These are phyloP conservation scores for Pararge aegeria DNA, from an alignment of 1,140 invertebrate genomes.

Conservation along the genomic window DNA sequence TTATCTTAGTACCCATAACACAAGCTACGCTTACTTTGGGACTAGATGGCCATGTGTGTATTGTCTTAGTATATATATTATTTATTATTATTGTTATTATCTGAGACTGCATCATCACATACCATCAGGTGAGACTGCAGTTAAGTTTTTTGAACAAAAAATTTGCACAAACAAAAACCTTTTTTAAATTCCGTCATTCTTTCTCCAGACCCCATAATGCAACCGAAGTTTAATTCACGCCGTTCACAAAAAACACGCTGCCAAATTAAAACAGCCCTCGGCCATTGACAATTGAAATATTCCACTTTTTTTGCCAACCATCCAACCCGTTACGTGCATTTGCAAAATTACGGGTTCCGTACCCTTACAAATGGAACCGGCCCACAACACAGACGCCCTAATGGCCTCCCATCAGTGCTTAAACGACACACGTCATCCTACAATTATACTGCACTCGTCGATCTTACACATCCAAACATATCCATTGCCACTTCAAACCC, in stretches of 20 bases:
- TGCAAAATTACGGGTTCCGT: slow-evolving; percentile 65
- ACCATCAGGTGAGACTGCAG: too few species aligned
- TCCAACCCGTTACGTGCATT: slow-evolving; percentile 60
- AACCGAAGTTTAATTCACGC: slow-evolving; percentile 7
- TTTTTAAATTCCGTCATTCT: not conserved
- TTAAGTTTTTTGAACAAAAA: too few species aligned
- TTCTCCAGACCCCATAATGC: not conserved
- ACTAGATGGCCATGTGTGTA: too few species aligned
- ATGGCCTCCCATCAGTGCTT: slow-evolving; percentile 71
- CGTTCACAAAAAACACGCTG: slow-evolving; percentile 9
- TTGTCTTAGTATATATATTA: too few species aligned
- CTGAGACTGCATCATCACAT: too few species aligned
- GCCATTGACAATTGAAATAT: slow-evolving; percentile 55
- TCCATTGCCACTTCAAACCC: slow-evolving; percentile 37
- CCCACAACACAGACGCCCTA: slow-evolving; percentile 69
- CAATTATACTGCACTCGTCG: slow-evolving; percentile 44
- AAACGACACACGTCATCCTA: slow-evolving; percentile 70
- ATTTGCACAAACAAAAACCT: not conserved
- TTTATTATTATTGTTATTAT: too few species aligned
- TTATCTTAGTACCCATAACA: too few species aligned
- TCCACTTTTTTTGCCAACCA: slow-evolving; percentile 47
- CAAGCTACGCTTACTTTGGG: too few species aligned
- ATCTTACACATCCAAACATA: not conserved
- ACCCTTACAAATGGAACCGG: slow-evolving; percentile 64
- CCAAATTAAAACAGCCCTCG: slow-evolving; percentile 38